These are phyloP conservation scores for Chelonus insularis DNA, from an alignment of 1,140 invertebrate genomes.

Conservation along the genomic window DNA sequence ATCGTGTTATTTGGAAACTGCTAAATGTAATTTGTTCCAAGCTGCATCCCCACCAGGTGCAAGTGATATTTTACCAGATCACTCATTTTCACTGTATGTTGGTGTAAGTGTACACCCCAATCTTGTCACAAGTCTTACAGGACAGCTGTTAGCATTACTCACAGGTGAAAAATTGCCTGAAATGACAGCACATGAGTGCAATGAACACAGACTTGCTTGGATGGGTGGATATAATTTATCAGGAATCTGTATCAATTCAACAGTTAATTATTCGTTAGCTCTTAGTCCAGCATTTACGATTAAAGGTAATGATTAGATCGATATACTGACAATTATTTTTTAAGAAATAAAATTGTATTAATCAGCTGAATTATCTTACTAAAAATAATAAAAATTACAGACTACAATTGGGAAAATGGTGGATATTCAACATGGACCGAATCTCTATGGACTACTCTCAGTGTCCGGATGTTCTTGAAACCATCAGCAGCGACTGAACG, in stretches of 20 bases:
- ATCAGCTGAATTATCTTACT: too few species aligned
- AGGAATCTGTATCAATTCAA: constrained; percentile 76
- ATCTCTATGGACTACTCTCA: constrained; percentile 78
- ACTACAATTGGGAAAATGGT: constrained; percentile 78
- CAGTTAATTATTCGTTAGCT: constrained; percentile 73
- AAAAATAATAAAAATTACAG: constrained; percentile 53
- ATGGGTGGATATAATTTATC: constrained; percentile 65
- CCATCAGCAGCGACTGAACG: constrained; percentile 72
- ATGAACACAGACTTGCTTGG: constrained; percentile 56
- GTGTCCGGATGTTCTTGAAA: constrained; percentile 79
- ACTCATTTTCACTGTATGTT: constrained; percentile 62
- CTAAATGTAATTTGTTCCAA: constrained; percentile 71
- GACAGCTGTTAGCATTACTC: constrained; percentile 61
- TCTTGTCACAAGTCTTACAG: constrained; percentile 60
- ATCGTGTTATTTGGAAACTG: constrained; percentile 75
- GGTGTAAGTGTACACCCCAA: constrained; percentile 59
- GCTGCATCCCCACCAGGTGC: constrained; percentile 59
- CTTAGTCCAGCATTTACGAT: constrained; percentile 80
- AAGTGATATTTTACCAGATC: constrained; percentile 43
- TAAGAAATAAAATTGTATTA: too few species aligned
- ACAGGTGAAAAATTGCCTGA: constrained; percentile 59
- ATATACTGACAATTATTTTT: constrained; percentile 16
- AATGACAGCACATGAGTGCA: constrained; percentile 45
- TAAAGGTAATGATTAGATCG: constrained; percentile 59
- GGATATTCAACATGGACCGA: constrained; percentile 90